A percentile compares a stretch with the other conserved stretches of the same genome.
Evolutionary conservation across 2,797 vertebrate species (phyloP).

Genomic region (Sebastes kiyomatsui): DNA sequence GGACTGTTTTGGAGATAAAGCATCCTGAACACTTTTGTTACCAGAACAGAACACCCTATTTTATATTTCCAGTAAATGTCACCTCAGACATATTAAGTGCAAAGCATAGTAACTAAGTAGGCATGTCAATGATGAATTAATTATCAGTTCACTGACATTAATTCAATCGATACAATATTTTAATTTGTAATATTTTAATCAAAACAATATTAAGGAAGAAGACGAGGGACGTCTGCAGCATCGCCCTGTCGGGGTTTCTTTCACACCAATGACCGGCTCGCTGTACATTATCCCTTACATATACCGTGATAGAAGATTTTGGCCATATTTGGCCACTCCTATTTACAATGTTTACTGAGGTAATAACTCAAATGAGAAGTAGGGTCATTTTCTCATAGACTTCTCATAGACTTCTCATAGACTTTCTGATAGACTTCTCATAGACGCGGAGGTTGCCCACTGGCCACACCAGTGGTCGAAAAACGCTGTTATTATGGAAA

Average conservation of each 20-base stretch:
- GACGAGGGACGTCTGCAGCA: too few species aligned
- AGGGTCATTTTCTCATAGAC: too few species aligned
- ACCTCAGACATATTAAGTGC: not conserved
- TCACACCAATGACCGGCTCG: too few species aligned
- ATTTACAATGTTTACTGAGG: too few species aligned
- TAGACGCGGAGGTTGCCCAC: too few species aligned
- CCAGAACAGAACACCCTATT: not conserved
- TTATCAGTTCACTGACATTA: not conserved
- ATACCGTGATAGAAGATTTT: too few species aligned
- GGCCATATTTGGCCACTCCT: too few species aligned
- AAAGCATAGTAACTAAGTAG: not conserved
- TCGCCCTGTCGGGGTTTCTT: too few species aligned
- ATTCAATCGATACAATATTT: fast-evolving
- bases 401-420: too few species aligned
- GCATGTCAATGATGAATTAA: fast-evolving
- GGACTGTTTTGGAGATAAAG: not conserved
- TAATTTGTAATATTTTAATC: too few species aligned
- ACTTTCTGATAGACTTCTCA: too few species aligned
- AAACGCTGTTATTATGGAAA: not conserved
- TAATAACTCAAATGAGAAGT: too few species aligned
- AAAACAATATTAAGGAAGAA: not conserved
- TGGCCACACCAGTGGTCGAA: not conserved
- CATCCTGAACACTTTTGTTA: not conserved
- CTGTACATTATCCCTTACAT: fast-evolving
- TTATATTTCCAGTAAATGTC: not conserved